phyloP scores from a whole-genome alignment of 2,113 vertebrate species.

The Turnix velox region DNA sequence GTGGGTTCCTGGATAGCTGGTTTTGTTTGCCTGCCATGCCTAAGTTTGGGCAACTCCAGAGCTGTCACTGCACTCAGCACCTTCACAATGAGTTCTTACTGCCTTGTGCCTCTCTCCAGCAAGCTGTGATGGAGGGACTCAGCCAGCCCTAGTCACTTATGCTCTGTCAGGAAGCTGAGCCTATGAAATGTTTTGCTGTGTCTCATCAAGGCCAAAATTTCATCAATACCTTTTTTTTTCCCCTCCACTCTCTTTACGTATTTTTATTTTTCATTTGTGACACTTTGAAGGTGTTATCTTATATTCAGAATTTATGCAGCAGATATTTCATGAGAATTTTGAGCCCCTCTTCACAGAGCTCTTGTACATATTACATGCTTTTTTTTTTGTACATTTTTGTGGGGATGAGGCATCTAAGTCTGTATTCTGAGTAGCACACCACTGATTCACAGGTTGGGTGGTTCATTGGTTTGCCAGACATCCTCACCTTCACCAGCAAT shows the following conservation, averaged over 20 bases:
- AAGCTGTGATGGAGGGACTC: not conserved
- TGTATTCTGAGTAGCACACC: not conserved
- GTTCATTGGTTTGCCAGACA: not conserved
- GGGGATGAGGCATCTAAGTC: not conserved
- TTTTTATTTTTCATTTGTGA: not conserved
- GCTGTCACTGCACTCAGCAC: not conserved
- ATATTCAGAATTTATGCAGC: not conserved
- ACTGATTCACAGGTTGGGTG: not conserved
- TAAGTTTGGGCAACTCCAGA: not conserved
- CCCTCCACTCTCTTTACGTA: not conserved
- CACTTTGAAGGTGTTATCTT: not conserved
- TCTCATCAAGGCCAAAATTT: not conserved
- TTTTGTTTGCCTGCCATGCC: not conserved
- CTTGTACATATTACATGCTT: not conserved
- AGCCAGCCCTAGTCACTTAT: not conserved
- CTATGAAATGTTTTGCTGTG: accelerated
- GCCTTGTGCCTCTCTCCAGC: not conserved
- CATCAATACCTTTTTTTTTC: not conserved
- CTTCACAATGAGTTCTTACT: not conserved
- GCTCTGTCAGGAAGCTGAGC: not conserved
- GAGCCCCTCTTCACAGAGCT: not conserved
- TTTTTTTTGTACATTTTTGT: not conserved
- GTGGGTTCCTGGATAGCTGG: not conserved
- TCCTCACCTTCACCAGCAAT: not conserved
- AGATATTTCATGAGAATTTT: not conserved